Evolutionary conservation across 2,888 invertebrate genomes (phyloP), one percentile per base, ranked within the genome.

Genomic region (Escarpia spicata): DNA sequence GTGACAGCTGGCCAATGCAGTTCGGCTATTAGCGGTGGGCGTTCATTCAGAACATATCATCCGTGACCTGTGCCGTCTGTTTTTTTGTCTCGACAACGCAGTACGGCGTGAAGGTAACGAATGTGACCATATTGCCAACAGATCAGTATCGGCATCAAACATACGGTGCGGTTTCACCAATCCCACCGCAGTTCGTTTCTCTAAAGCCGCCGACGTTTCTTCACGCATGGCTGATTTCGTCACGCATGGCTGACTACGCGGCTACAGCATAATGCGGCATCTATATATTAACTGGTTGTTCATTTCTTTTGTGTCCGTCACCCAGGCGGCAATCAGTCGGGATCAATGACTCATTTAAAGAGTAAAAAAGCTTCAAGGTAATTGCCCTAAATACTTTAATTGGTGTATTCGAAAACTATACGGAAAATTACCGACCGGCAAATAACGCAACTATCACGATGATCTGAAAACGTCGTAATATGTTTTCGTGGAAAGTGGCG

Each of bases 381-480:
- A 75, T 75, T 75, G 75, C 75, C 37, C 75, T 75, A 75, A 75
- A 75, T 6, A 26, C 26, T 75, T 26, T 75, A 75, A 75, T n/a
- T 75, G 75, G 75, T 15, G 75, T n/a, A n/a, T 75, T 19, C 26
- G 75, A 75, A 75, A 75, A 75, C 19, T n/a, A 75, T 75, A 75
- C 75, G 75, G 19, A n/a, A 15, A 75, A 75, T 75, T 75, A 26
- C 75, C 19, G 19, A 15, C 75, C 75, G 75, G 19, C 75, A 75
- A 75, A 75, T 75, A 75, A 75, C n/a, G 75, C 75, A 19, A 75
- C 19, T 75, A 75, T 75, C 75, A 26, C 75, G 15, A 6, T 75
- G 75, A 75, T 75, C 75, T 75, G 75, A 26, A 75, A 75, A 75
- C 52, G 75, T 75, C 75, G 75, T n/a, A 75, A 75, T 75, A 75